Conservation (phyloP, 1,140 invertebrate species). For the Yoshiicerus persimilis region DNA sequence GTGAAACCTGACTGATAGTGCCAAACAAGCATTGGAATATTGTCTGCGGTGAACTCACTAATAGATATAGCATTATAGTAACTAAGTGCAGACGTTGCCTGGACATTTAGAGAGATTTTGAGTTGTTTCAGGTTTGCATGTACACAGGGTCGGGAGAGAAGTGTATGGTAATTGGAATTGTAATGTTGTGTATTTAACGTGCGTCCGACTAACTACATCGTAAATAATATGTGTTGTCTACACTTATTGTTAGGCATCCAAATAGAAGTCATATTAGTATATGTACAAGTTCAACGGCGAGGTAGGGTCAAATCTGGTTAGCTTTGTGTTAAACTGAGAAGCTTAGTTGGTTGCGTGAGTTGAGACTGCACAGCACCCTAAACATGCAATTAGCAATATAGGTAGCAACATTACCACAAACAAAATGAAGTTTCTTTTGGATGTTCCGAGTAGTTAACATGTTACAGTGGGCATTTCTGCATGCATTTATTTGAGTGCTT, state of each 20-base stretch:
- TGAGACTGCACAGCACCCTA: slow-evolving; percentile 1
- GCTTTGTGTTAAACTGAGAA: background rate
- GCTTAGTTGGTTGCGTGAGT: background rate
- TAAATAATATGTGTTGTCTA: background rate
- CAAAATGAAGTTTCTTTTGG: slow-evolving; percentile 3
- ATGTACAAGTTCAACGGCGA: background rate
- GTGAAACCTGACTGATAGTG: no score
- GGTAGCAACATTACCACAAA: background rate
- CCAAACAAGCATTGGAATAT: background rate
- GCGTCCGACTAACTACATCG: background rate
- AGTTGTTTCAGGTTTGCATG: background rate
- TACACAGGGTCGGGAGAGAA: background rate
- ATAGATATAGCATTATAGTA: background rate
- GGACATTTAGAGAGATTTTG: background rate
- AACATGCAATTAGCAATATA: slow-evolving; percentile 18
- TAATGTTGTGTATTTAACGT: background rate
- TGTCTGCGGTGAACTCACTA: background rate
- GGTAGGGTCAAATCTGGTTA: background rate
- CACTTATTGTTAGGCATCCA: background rate
- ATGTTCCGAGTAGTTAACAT: background rate
- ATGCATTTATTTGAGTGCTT: background rate
- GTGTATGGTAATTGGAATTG: background rate
- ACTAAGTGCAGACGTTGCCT: no score
- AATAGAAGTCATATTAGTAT: background rate
- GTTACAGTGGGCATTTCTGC: background rate